Percentiles rank a stretch among this genome's conserved stretches.
These are phyloP conservation scores for Propithecus perrieri DNA, from an alignment of 2,797 vertebrate genomes.

Conservation along the genomic window DNA sequence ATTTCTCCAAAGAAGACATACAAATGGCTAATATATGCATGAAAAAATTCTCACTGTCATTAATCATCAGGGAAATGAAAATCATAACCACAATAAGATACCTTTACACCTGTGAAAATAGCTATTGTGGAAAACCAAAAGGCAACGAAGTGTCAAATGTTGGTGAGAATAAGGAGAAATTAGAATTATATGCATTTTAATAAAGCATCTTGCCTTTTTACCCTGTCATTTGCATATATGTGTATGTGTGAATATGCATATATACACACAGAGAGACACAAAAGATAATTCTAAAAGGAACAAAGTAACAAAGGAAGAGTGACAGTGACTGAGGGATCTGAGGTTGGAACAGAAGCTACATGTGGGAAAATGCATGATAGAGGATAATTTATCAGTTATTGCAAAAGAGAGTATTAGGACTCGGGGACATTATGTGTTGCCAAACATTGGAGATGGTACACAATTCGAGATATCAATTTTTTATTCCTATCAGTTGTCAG, in stretches of 20 bases:
- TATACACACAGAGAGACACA: neutral
- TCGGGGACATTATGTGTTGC: neutral
- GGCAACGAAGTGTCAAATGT: neutral
- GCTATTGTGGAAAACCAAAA: neutral
- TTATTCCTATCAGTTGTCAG: constrained; percentile 5
- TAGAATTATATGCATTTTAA: constrained; percentile 84
- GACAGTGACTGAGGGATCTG: neutral
- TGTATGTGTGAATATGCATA: neutral
- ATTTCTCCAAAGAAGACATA: too few relatives aligned
- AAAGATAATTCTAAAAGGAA: neutral
- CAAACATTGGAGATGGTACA: neutral
- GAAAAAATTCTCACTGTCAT: too few relatives aligned
- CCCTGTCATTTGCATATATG: constrained; percentile 79
- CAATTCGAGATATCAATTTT: neutral
- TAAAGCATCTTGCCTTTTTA: constrained; percentile 79
- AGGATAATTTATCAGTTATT: constrained; percentile 31
- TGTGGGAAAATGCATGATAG: neutral
- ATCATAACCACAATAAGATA: too few relatives aligned
- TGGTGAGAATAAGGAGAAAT: neutral
- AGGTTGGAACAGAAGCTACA: neutral
- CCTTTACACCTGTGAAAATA: neutral
- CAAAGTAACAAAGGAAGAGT: neutral
- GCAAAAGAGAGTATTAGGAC: neutral
- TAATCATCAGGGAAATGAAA: too few relatives aligned
- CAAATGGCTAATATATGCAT: too few relatives aligned